A percentile compares a stretch with the other conserved stretches of the same genome.
These are phyloP conservation scores for Mesoligia furuncula DNA, from an alignment of 2,888 invertebrate species.

Conservation along the genomic window DNA sequence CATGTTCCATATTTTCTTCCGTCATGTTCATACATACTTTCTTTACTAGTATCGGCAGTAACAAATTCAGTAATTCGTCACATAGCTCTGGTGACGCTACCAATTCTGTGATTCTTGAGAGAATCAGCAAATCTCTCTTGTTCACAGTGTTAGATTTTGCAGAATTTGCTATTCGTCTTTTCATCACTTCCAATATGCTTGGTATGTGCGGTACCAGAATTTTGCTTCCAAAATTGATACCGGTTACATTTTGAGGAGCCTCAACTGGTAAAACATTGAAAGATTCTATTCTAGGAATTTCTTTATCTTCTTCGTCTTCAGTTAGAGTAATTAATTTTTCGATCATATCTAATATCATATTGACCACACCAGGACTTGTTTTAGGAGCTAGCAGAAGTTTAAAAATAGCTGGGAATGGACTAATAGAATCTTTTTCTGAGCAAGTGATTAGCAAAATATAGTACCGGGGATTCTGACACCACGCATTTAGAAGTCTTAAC, in stretches of 20 bases:
- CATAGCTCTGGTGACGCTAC: constrained; percentile 92
- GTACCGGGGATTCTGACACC: constrained; percentile 95
- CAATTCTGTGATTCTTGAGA: constrained; percentile 94
- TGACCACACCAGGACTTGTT: constrained; percentile 92
- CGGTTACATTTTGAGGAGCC: constrained; percentile 71
- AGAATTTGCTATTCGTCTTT: constrained; percentile 91
- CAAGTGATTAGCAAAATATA: constrained; percentile 93
- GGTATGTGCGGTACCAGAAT: constrained; percentile 94
- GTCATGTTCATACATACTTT: constrained; percentile 91
- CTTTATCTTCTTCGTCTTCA: constrained; percentile 90
- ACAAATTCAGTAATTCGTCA: constrained; percentile 92
- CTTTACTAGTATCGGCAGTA: constrained; percentile 93
- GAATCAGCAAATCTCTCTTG: constrained; percentile 93
- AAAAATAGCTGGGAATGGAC: constrained; percentile 92
- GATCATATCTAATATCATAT: constrained; percentile 93
- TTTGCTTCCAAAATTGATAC: constrained; percentile 93
- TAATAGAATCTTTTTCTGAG: constrained; percentile 84
- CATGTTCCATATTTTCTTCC: constrained; percentile 93
- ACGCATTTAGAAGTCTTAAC: constrained; percentile 94
- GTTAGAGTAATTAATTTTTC: constrained; percentile 93
- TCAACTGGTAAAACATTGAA: constrained; percentile 77
- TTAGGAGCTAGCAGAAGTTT: constrained; percentile 93
- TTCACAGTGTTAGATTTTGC: constrained; percentile 91
- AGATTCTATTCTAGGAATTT: constrained; percentile 81
- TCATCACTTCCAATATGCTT: constrained; percentile 93